Evolutionary conservation across 2,888 invertebrate species (phyloP), one percentile per base, ranked within the genome.

Genomic region (Bombylius discolor): DNA sequence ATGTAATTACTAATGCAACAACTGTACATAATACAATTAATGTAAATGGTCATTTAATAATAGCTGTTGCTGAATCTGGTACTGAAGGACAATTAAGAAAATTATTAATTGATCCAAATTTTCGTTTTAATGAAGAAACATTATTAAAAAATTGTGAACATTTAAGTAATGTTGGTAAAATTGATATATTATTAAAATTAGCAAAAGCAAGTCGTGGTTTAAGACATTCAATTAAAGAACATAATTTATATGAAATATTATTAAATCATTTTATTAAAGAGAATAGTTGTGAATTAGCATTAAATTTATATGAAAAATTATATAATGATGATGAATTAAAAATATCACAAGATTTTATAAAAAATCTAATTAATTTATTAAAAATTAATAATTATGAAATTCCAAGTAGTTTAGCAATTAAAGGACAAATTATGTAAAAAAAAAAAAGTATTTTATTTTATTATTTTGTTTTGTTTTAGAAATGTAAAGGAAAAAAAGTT

Each of bases 91-190:
- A 75, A 53, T 61, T 79, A 46, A 69, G 70, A n/a, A 77, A 77
- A 47, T 62, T 76, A 14, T 63, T 79, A 5, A 66, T 72, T 5
- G 81, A 80, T 62, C 80, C 81, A 0, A 69, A 74, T 0, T 74
- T 79, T 11, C 75, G 75, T 56, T 68, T 80, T 56, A 80, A 80
- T 54, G 73, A 78, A 0, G 78, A 79, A 14, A 73, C 77, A 11
- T 61, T 82, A 5, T 50, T 76, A 13, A 75, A 78, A 5, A 77
- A 78, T 56, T 81, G 81, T 63, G 78, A 80, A 50, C 68, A 72
- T 60, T 61, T 73, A 50, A 70, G 68, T 0, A 63, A 66, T 52
- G 66, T 68, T 56, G 70, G 71, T 0, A 64, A 69, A 3, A 65
- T 71, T 4, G 57, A 61, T 5, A 67, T 69, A 0, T 59, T 74